Evolutionary conservation across 1,140 invertebrate genomes (phyloP), one percentile per base, ranked within the genome.

Genomic region (Bombus picipes): DNA sequence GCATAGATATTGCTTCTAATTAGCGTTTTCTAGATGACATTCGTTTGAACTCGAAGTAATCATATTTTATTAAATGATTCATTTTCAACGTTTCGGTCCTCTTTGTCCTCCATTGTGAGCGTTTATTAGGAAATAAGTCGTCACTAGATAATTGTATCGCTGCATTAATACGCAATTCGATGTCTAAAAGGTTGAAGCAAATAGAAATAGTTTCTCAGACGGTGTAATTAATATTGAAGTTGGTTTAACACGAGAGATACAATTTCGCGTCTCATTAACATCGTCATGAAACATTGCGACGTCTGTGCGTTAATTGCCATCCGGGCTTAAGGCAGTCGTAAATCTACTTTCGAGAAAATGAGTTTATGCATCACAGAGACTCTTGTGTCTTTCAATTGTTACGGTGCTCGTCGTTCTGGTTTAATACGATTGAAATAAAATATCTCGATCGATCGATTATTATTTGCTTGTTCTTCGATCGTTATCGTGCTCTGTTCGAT

Each of bases 271-370:
- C 53, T 76, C 72, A 9, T 78, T 82, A 78, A 82, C 65, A n/a
- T 87, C 70, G 41, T 65, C 37, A 47, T 28, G 62, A 59, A 72
- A 71, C 28, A 75, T 15, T 28, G 34, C 25, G 74, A 83, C 62
- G 66, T 68, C 25, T 70, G n/a, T 65, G 28, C 22, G 76, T 70
- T 85, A 85, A 88, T 88, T 88, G 85, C 32, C 57, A 68, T 25
- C 18, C 41, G 3, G 25, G 81, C 32, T 88, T 87, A 87, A 87
- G 75, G 75, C 41, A 41, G 43, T 88, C 39, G 66, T 85, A 88
- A 88, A 84, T 84, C 74, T 83, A 71, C 57, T 88, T 87, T 84
- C n/a, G 66, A 57, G 77, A 77, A 89, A 89, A 77, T 76, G 65
- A 85, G 57, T 70, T 76, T 81, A 66, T 37, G 53, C 59, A 39